Percentiles rank a stretch among this genome's conserved stretches.
These are phyloP conservation scores for Tragelaphus buxtoni DNA, from an alignment of 2,113 vertebrate species.

Conservation along the genomic window DNA sequence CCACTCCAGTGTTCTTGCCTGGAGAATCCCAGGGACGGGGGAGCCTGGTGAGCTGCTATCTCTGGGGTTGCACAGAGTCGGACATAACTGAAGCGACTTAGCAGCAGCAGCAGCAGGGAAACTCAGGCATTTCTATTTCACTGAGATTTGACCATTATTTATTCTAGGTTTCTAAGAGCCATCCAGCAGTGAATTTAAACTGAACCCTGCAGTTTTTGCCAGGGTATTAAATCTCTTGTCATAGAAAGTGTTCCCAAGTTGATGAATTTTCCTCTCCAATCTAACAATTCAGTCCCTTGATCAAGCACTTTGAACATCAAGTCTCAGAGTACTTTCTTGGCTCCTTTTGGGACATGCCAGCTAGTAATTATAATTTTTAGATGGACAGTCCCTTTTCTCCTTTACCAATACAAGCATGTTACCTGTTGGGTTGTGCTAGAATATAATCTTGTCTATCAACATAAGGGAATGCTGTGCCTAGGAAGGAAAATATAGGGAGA, in stretches of 20 bases:
- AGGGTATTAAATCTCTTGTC: not conserved
- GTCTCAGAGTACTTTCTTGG: not conserved
- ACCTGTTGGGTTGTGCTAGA: not conserved
- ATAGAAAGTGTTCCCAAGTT: not conserved
- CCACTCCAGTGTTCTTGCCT: not conserved
- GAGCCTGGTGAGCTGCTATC: too few relatives aligned
- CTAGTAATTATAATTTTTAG: not conserved
- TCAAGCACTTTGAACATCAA: not conserved
- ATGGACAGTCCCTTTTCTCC: not conserved
- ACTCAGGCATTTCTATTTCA: not conserved
- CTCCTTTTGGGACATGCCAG: not conserved
- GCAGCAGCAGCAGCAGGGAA: not conserved
- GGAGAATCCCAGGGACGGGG: not conserved
- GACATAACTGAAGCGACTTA: rapidly evolving
- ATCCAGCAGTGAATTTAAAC: not conserved
- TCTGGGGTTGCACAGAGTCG: too few relatives aligned
- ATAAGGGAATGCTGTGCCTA: not conserved
- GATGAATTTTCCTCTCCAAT: not conserved
- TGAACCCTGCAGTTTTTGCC: not conserved
- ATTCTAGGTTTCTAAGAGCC: not conserved
- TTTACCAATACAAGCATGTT: not conserved
- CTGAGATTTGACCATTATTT: not conserved
- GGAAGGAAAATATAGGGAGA: not conserved
- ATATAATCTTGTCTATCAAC: not conserved
- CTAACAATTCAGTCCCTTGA: not conserved